These are phyloP conservation scores for Pyrochroa serraticornis DNA, from an alignment of 2,888 invertebrate species.

Conservation along the genomic window DNA sequence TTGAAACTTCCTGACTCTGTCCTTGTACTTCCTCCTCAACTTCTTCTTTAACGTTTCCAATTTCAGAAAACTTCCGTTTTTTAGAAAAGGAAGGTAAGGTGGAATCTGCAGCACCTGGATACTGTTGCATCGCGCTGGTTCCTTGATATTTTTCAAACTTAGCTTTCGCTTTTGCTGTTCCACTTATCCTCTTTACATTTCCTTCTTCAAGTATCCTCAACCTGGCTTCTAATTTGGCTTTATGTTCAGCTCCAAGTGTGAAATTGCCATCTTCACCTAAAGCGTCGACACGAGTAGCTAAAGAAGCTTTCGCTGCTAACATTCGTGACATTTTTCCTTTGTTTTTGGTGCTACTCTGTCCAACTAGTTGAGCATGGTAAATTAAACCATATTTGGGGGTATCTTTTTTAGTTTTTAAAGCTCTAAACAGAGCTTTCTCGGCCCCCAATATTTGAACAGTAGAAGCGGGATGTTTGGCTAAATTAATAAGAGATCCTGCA, in stretches of 20 bases:
- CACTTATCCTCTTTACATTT: slow-evolving; percentile 80
- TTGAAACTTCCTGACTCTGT: slow-evolving; percentile 35
- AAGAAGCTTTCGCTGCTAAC: slow-evolving; percentile 93
- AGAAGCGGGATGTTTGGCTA: slow-evolving; percentile 98
- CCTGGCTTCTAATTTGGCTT: slow-evolving; percentile 84
- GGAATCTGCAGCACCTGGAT: slow-evolving; percentile 79
- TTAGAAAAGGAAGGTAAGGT: slow-evolving; percentile 71
- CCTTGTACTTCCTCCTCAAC: slow-evolving; percentile 40
- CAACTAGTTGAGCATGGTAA: slow-evolving; percentile 93
- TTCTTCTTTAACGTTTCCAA: slow-evolving; percentile 48
- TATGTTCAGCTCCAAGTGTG: slow-evolving; percentile 88
- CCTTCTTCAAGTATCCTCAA: slow-evolving; percentile 85
- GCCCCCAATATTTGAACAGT: slow-evolving; percentile 98
- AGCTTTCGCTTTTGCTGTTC: slow-evolving; percentile 85
- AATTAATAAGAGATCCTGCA: slow-evolving; percentile 94
- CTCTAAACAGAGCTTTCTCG: slow-evolving; percentile 96
- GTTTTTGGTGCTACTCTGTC: slow-evolving; percentile 85
- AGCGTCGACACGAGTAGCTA: slow-evolving; percentile 94
- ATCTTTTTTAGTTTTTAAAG: slow-evolving; percentile 95
- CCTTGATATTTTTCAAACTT: slow-evolving; percentile 94
- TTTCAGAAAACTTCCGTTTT: slow-evolving; percentile 63
- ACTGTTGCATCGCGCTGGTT: slow-evolving; percentile 83
- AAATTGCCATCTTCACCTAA: slow-evolving; percentile 86
- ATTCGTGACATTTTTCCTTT: slow-evolving; percentile 96
- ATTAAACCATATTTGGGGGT: slow-evolving; percentile 99